Percentiles rank a stretch among this genome's conserved stretches.
These are phyloP conservation scores for Delia radicum DNA, from an alignment of 1,140 invertebrate genomes.

Conservation along the genomic window DNA sequence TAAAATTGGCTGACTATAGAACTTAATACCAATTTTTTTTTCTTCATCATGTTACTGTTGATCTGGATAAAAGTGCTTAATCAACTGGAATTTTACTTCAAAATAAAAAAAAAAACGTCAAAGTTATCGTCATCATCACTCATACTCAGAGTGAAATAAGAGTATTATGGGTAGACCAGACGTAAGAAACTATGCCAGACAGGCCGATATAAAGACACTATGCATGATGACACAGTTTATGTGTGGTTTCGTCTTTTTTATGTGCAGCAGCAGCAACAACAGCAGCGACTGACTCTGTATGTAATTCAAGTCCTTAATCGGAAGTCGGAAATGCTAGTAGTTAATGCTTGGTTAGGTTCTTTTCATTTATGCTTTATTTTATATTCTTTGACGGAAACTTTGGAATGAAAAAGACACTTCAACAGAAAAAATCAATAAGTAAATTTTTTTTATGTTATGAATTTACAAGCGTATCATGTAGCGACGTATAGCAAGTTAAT, in stretches of 20 bases:
- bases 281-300: neutral
- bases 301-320: conserved; percentile 21
- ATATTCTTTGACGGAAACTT: neutral
- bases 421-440: too few relatives aligned
- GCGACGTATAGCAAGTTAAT: too few relatives aligned
- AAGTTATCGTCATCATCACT: neutral
- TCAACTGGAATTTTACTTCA: conserved; percentile 1
- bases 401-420: neutral
- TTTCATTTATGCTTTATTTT: neutral
- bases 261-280: neutral
- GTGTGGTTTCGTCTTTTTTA: neutral
- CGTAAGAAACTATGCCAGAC: neutral
- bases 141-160: neutral
- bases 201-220: neutral
- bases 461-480: too few relatives aligned
- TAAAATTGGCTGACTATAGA: neutral
- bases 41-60: neutral
- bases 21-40: conserved; percentile 1
- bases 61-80: conserved; percentile 21
- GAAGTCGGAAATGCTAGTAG: conserved; percentile 11
- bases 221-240: conserved; percentile 18
- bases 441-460: too few relatives aligned
- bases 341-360: conserved; percentile 12
- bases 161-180: neutral
- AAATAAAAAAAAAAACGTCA: neutral